Evolutionary conservation across 2,113 vertebrate genomes (phyloP).

Genomic region (Accipiter virgatus): DNA sequence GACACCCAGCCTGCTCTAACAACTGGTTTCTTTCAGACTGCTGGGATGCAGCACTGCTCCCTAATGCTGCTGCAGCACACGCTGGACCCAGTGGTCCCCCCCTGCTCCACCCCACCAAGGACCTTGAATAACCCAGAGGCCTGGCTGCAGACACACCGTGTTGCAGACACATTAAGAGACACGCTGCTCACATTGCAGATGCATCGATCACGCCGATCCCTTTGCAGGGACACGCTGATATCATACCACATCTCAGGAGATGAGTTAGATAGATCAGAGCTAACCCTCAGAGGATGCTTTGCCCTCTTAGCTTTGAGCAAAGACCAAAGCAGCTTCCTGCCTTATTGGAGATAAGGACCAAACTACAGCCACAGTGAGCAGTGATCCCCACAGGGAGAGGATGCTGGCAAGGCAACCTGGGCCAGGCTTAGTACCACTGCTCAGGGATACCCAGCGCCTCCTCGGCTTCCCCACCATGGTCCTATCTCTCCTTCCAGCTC

Average conservation of each 20-base stretch:
- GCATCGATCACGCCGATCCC: not conserved
- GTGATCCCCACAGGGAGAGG: not conserved
- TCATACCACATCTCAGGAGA: not conserved
- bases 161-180: not conserved
- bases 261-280: not conserved
- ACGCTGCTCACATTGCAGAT: not conserved
- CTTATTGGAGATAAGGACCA: not conserved
- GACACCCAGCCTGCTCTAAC: not conserved
- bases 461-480: fast-evolving
- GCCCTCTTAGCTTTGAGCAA: not conserved
- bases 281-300: not conserved
- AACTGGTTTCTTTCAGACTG: not conserved
- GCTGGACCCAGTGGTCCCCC: fast-evolving
- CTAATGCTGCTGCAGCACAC: fast-evolving
- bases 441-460: not conserved
- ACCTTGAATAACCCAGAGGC: not conserved
- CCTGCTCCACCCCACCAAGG: fast-evolving
- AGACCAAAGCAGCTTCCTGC: not conserved
- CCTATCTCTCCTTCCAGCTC: not conserved
- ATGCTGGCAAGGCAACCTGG: not conserved
- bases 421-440: not conserved
- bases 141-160: not conserved
- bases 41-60: not conserved
- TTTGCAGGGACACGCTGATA: not conserved
- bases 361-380: not conserved